Percentiles rank a stretch among this genome's conserved stretches.
These are phyloP conservation scores for Norana najaformis DNA, from an alignment of 2,888 invertebrate genomes.

Conservation along the genomic window DNA sequence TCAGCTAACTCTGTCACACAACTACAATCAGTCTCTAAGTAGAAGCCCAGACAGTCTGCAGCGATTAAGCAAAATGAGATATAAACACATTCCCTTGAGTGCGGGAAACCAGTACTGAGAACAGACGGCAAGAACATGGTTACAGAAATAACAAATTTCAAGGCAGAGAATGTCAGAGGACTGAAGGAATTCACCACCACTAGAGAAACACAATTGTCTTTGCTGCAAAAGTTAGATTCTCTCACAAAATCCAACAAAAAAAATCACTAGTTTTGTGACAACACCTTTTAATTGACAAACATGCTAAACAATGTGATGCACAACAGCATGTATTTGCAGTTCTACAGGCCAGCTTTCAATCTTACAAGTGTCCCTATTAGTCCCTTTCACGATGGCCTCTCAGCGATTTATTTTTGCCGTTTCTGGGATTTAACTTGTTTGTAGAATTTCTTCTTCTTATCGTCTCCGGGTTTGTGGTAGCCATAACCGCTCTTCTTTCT, in stretches of 20 bases:
- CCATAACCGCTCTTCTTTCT: not conserved
- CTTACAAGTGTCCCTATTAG: not conserved
- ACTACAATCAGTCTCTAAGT: no score
- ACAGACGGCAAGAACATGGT: no score
- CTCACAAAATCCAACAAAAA: not conserved
- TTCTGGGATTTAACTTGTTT: not conserved
- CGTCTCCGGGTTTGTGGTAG: not conserved
- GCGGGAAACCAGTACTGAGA: no score
- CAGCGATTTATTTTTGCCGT: not conserved
- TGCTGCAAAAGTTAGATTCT: not conserved
- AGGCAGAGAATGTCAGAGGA: no score
- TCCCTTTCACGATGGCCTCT: not conserved
- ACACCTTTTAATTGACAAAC: not conserved
- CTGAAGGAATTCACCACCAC: no score
- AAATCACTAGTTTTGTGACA: not conserved
- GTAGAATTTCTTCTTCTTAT: not conserved
- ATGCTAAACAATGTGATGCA: not conserved
- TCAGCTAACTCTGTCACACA: no score
- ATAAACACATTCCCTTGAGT: no score
- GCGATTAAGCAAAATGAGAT: no score
- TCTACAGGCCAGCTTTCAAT: not conserved
- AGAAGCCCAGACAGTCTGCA: no score
- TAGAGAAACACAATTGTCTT: no score
- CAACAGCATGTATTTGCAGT: not conserved
- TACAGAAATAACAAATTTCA: no score